Conservation (phyloP, 2,113 vertebrate genomes). For the Craseonycteris thonglongyai region DNA sequence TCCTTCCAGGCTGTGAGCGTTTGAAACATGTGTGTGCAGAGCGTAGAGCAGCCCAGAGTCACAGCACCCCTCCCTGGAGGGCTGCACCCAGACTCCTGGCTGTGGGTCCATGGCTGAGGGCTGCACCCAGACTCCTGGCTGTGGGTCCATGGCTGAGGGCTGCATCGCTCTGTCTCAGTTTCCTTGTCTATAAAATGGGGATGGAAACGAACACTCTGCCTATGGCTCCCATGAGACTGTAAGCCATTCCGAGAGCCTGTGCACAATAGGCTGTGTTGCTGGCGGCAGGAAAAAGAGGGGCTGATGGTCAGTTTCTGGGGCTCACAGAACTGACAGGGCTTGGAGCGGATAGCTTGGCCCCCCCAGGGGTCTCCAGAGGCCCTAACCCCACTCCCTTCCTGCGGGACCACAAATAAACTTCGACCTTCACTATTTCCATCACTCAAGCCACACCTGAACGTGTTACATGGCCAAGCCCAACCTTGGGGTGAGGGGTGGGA, state of each 20-base stretch:
- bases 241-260: neutral
- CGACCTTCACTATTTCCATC: neutral
- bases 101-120: neutral
- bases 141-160: neutral
- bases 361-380: neutral
- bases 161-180: neutral
- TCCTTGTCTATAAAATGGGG: neutral
- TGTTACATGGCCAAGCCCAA: neutral
- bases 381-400: neutral
- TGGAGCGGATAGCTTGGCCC: neutral
- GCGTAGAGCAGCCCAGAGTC: neutral
- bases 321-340: neutral
- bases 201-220: neutral
- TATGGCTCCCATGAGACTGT: neutral
- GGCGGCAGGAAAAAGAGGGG: neutral
- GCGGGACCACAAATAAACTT: slow-evolving; percentile 2
- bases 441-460: neutral
- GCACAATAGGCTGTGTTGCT: neutral
- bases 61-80: neutral
- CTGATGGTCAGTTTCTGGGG: neutral
- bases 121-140: neutral
- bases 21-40: neutral
- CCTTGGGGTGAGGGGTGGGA: too few species aligned
- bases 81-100: neutral
- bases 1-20: neutral